Evolutionary conservation across 1,140 invertebrate genomes (phyloP).

Genomic region (Chionoecetes opilio): DNA sequence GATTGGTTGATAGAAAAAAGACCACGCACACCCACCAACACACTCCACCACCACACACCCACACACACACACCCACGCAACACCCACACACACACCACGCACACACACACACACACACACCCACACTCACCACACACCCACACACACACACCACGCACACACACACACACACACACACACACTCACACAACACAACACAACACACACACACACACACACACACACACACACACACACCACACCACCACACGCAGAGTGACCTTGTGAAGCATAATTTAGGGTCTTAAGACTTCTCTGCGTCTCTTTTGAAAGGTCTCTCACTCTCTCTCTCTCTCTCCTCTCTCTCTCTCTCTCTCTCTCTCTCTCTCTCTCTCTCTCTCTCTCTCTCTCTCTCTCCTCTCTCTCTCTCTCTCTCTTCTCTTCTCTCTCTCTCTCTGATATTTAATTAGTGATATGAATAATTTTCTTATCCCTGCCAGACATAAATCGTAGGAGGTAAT

Average conservation of each 20-base stretch:
- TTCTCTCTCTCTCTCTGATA: background rate
- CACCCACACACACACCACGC: background rate
- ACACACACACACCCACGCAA: background rate
- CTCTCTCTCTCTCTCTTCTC: background rate
- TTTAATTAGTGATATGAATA: too few species aligned
- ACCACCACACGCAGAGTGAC: background rate
- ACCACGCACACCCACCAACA: background rate
- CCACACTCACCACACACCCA: background rate
- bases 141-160: background rate
- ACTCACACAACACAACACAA: background rate
- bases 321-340: slow-evolving; percentile 12
- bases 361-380: slow-evolving; percentile 45
- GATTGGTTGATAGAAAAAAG: too few species aligned
- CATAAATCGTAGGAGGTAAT: too few species aligned
- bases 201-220: background rate
- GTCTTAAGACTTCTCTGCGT: background rate
- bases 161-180: slow-evolving; percentile 27
- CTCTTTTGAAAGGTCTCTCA: background rate
- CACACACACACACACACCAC: background rate
- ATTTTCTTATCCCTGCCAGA: too few species aligned
- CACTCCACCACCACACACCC: too few species aligned
- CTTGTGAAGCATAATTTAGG: background rate
- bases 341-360: slow-evolving; percentile 48
- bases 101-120: background rate
- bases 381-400: background rate